Percentiles rank a stretch among this genome's conserved stretches.
Evolutionary conservation across 2,888 invertebrate genomes (phyloP).

Genomic region (Loripinus fragilis): DNA sequence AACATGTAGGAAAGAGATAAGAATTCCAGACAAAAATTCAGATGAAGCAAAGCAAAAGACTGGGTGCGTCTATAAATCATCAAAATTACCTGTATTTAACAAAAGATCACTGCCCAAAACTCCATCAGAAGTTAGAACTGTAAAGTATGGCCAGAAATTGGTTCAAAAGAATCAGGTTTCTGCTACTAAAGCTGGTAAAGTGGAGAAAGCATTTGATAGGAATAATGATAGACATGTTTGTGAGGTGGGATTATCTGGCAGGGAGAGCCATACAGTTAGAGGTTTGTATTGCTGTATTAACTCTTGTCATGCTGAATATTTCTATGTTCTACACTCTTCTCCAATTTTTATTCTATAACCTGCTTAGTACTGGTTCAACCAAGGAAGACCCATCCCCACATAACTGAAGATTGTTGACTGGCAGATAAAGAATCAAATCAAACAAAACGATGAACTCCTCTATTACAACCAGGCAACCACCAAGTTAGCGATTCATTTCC

Average conservation of each 20-base stretch:
- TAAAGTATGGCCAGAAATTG: slow-evolving; percentile 45
- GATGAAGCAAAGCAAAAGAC: neutral
- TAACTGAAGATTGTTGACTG: too few relatives aligned
- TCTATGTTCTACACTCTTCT: too few relatives aligned
- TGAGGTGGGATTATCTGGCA: neutral
- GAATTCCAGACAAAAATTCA: neutral
- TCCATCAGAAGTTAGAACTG: slow-evolving; percentile 35
- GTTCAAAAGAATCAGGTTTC: neutral
- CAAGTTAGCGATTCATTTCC: too few relatives aligned
- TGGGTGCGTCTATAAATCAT: neutral
- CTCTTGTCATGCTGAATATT: too few relatives aligned
- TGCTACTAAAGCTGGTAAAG: neutral
- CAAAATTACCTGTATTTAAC: neutral
- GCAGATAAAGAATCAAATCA: too few relatives aligned
- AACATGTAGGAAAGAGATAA: neutral
- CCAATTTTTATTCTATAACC: too few relatives aligned
- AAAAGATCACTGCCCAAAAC: slow-evolving; percentile 48
- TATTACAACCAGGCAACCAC: too few relatives aligned
- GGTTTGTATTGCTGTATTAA: neutral
- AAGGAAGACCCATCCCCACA: too few relatives aligned
- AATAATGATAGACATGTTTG: neutral
- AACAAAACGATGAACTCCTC: too few relatives aligned
- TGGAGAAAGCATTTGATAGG: neutral
- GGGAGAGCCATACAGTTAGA: neutral
- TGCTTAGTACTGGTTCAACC: too few relatives aligned